Base-by-base conservation (phyloP, 1,140 invertebrate genomes). In the Hylaeus volcanicus region DNA sequence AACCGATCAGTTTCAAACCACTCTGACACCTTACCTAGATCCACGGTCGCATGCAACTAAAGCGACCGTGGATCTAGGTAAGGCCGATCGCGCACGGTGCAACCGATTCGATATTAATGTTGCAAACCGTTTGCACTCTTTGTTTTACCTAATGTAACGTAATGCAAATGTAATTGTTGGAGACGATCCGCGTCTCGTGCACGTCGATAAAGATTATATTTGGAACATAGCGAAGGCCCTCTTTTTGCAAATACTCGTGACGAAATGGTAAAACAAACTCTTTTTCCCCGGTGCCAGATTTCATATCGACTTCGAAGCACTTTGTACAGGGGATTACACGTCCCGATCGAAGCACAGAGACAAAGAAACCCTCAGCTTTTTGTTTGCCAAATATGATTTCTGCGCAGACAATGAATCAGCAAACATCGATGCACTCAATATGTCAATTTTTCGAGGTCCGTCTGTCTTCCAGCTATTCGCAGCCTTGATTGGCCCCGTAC, bases 381-480 rank as follows among this genome's bases (percentile, higher is more conserved):
- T 77, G 26, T 77, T 81, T 77, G 60, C 39, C 65, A 81, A 81
- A 81, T 81, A 81, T 71, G 58, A 68, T 81, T 81, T 70, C 65
- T 81, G 43, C 48, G 37, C 12, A n/a, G 43, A 65, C 79, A 58
- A 77, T 71, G 79, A 63, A 55, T 6, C 5, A 5, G 74, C 43
- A 81, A 77, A 81, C 60, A 70, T 65, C 65, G 37, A 70, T 37
- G 26, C 14, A 65, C 61, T 71, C 79, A 58, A 81, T 81, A 77
- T 74, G 79, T 14, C 74, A 56, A 51, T 76, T 66, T 60, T 76
- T 76, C 48, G 37, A 81, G 48, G 48, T 63, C 58, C 73, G 45
- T 70, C 41, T 65, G 60, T 48, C 60, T 56, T 56, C 12, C 43
- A 6, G n/a, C 60, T n/a, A 70, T 51, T 70, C 41, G 41, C 43